phyloP scores from a whole-genome alignment of 2,113 vertebrate species.

The Chaetops frenatus region DNA sequence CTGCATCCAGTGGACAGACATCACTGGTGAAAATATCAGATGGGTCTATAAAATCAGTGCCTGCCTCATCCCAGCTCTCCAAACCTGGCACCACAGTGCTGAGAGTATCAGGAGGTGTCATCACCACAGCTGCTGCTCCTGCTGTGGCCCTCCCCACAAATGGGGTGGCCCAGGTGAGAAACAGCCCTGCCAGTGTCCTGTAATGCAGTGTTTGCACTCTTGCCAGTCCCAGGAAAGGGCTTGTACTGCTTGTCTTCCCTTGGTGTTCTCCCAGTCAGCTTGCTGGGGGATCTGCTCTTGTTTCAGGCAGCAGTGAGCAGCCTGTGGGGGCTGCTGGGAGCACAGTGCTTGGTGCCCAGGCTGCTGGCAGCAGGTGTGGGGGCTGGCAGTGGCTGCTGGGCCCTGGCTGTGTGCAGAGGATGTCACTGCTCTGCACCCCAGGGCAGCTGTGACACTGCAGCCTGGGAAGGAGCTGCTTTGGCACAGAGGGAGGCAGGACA shows the following conservation, averaged over 20 bases:
- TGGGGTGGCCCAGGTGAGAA: conserved; percentile 72
- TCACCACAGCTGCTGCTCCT: conserved; percentile 82
- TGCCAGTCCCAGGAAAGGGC: neutral
- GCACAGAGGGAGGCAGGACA: neutral
- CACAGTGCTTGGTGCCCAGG: accelerated
- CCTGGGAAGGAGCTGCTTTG: neutral
- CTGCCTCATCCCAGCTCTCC: conserved; percentile 82
- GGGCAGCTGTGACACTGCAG: neutral
- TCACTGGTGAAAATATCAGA: conserved; percentile 92
- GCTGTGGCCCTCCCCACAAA: conserved; percentile 70
- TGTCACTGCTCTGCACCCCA: neutral
- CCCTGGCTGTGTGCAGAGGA: neutral
- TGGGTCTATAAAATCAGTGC: conserved; percentile 83
- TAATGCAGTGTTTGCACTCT: accelerated
- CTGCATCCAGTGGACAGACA: conserved; percentile 74
- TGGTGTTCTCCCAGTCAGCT: neutral
- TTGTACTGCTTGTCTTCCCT: neutral
- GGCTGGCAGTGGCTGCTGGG: neutral
- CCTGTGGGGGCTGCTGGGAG: neutral
- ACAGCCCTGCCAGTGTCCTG: neutral
- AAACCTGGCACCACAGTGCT: conserved; percentile 91
- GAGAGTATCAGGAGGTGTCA: conserved; percentile 90
- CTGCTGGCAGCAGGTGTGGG: neutral
- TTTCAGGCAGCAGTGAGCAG: neutral
- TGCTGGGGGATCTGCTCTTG: neutral